Evolutionary conservation across 2,797 vertebrate species (phyloP).

Genomic region (Myiotriccus ornatus): DNA sequence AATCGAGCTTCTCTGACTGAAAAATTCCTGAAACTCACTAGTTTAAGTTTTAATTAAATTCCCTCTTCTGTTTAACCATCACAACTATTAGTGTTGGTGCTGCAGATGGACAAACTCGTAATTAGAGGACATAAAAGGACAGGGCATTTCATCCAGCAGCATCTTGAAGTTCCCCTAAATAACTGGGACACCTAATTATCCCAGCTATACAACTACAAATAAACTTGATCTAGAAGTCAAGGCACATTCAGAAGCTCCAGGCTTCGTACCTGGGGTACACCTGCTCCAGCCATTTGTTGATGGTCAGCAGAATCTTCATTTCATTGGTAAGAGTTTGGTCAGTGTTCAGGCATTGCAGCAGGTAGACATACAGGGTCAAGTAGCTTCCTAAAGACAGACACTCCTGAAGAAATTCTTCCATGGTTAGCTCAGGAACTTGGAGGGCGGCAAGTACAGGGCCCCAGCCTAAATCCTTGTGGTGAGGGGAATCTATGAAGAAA

Average conservation of each 20-base stretch:
- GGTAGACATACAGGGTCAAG: constrained; percentile 91
- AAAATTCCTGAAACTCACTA: not conserved
- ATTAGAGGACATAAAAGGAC: accelerated
- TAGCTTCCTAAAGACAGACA: constrained; percentile 91
- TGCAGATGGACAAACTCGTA: accelerated
- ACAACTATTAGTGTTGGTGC: not conserved
- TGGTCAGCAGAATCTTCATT: constrained; percentile 84
- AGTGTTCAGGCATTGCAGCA: constrained; percentile 89
- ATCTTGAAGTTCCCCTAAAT: not conserved
- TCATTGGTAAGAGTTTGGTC: constrained; percentile 89
- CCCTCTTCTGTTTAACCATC: not conserved
- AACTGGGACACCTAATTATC: not conserved
- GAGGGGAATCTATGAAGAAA: constrained; percentile 71
- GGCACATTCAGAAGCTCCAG: not conserved
- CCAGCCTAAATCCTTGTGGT: constrained; percentile 84
- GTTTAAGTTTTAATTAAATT: not conserved
- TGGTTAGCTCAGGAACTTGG: constrained; percentile 95
- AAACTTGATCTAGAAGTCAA: not conserved
- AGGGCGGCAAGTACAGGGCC: constrained; percentile 92
- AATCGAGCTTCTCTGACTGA: not conserved
- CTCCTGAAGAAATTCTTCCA: constrained; percentile 93
- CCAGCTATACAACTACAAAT: not conserved
- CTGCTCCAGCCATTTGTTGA: constrained; percentile 90
- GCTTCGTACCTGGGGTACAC: constrained; percentile 83
- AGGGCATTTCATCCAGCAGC: not conserved